Percentiles rank a stretch among this genome's conserved stretches.
These are phyloP conservation scores for Hyles vespertilio DNA, from an alignment of 1,140 invertebrate species.

Conservation along the genomic window DNA sequence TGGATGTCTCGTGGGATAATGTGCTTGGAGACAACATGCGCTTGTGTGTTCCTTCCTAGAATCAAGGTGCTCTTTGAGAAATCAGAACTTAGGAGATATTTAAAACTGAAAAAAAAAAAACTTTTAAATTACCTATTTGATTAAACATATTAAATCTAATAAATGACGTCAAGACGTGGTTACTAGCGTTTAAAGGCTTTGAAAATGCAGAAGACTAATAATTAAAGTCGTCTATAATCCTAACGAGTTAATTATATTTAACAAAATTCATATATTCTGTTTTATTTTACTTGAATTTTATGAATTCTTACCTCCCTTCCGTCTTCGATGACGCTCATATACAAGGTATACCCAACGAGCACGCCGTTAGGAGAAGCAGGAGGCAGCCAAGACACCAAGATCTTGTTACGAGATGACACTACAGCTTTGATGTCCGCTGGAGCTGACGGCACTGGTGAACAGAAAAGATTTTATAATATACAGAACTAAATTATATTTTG, in stretches of 20 bases:
- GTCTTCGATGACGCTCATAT: constrained; percentile 86
- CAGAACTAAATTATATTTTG: too few species aligned
- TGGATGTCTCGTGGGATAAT: constrained; percentile 82
- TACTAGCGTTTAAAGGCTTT: too few species aligned
- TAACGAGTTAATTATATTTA: too few species aligned
- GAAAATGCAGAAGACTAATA: too few species aligned
- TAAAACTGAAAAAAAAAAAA: too few species aligned
- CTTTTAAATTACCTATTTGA: too few species aligned
- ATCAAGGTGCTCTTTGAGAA: neutral
- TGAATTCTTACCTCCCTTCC: constrained; percentile 77
- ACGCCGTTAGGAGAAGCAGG: constrained; percentile 85
- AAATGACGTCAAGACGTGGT: too few species aligned
- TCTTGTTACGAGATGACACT: constrained; percentile 87
- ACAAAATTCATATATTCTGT: too few species aligned
- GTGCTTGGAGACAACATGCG: constrained; percentile 79
- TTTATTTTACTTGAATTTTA: too few species aligned
- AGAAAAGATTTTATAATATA: neutral
- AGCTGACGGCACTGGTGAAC: constrained; percentile 83
- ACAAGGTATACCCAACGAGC: constrained; percentile 87
- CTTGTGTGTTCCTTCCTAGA: constrained; percentile 81
- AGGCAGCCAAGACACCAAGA: constrained; percentile 92
- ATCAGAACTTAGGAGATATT: too few species aligned
- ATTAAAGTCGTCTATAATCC: too few species aligned
- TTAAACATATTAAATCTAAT: too few species aligned
- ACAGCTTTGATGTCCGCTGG: constrained; percentile 93